Evolutionary conservation across 2,797 vertebrate genomes (phyloP).

Genomic region (Pterois miles): DNA sequence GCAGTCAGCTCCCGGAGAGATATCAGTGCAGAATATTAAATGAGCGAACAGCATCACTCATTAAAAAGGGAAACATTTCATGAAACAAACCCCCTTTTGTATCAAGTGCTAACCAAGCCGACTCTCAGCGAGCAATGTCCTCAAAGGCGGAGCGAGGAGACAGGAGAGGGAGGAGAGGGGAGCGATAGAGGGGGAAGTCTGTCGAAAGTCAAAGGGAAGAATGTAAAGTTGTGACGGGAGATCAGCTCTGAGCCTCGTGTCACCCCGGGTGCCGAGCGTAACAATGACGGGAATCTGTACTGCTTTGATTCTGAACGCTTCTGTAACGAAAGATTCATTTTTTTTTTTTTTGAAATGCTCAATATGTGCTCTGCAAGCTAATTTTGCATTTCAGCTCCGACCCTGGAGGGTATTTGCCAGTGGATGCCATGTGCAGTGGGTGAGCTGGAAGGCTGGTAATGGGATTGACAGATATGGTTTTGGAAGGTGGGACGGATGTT

Average conservation of each 20-base stretch:
- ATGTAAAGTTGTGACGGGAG: slow-evolving; percentile 47
- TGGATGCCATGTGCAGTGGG: slow-evolving; percentile 26
- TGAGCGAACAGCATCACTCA: slow-evolving; percentile 79
- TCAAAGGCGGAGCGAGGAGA: slow-evolving; percentile 55
- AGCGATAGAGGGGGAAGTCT: slow-evolving; percentile 12
- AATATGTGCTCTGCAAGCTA: slow-evolving; percentile 37
- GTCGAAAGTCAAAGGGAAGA: slow-evolving; percentile 32
- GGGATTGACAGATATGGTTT: slow-evolving; percentile 43
- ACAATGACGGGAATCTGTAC: slow-evolving; percentile 8
- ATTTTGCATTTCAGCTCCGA: slow-evolving; percentile 38
- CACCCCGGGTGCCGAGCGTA: background rate
- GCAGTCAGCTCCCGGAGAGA: slow-evolving; percentile 70
- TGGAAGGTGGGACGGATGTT: slow-evolving; percentile 20
- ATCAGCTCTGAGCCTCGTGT: slow-evolving; percentile 34
- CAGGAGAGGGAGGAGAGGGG: slow-evolving; percentile 6
- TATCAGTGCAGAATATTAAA: slow-evolving; percentile 79
- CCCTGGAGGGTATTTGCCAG: slow-evolving; percentile 44
- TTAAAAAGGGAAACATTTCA: slow-evolving; percentile 82
- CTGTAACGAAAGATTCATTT: background rate
- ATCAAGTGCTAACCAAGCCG: slow-evolving; percentile 51
- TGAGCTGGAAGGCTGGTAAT: slow-evolving; percentile 37
- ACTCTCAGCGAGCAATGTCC: slow-evolving; percentile 39
- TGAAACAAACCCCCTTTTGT: slow-evolving; percentile 79
- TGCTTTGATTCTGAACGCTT: slow-evolving; percentile 28
- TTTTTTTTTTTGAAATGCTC: too few relatives aligned